These are phyloP conservation scores for Hanleya hanleyi DNA, from an alignment of 2,888 invertebrate species.

Conservation along the genomic window DNA sequence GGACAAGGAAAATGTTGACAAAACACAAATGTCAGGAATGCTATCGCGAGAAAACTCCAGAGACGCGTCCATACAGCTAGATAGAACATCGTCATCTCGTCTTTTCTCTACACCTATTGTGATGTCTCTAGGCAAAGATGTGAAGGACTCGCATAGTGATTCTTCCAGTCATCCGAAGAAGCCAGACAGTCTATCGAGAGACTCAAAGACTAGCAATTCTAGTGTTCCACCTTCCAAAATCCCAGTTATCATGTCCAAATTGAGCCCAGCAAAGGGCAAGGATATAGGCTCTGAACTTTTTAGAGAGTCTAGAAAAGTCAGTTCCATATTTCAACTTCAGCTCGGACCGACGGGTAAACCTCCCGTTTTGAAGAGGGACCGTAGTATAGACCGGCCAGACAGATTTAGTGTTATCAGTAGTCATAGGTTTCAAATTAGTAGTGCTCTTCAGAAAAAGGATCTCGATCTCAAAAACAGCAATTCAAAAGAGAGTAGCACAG, in stretches of 20 bases:
- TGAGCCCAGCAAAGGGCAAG: background rate
- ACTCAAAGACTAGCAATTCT: background rate
- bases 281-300: background rate
- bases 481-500: background rate
- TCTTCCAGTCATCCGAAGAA: background rate
- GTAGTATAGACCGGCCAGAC: background rate
- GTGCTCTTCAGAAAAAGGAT: background rate
- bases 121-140: background rate
- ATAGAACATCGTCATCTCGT: background rate
- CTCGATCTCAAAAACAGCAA: background rate
- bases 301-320: background rate
- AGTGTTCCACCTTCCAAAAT: slow-evolving; percentile 8
- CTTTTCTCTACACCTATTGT: background rate
- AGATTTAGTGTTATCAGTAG: background rate
- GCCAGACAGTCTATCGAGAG: background rate
- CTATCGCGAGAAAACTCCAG: background rate
- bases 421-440: background rate
- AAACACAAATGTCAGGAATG: background rate
- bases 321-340: background rate
- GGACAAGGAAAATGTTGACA: slow-evolving; percentile 43
- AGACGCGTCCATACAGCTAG: background rate
- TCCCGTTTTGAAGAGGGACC: background rate
- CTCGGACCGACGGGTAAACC: background rate
- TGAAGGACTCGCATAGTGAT: background rate
- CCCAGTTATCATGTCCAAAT: background rate